A percentile compares a stretch with the other conserved stretches of the same genome.
phyloP scores from a whole-genome alignment of 1,140 invertebrate species.

The Halyomorpha halys region DNA sequence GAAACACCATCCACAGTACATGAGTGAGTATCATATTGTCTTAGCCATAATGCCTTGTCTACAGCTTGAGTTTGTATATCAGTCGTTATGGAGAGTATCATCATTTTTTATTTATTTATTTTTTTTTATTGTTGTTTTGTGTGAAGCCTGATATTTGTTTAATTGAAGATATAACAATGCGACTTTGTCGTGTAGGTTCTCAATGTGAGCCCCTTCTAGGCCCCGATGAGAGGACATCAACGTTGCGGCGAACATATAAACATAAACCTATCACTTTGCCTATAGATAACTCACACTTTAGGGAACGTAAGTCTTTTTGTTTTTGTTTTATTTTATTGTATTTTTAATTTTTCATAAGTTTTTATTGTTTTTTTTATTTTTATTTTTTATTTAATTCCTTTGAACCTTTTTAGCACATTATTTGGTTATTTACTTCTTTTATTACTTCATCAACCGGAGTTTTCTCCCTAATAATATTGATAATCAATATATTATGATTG shows the following conservation, averaged over 20 bases:
- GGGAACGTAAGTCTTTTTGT: slow-evolving; percentile 38
- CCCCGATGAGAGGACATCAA: slow-evolving; percentile 33
- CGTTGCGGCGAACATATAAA: slow-evolving; percentile 42
- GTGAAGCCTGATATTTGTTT: neutral
- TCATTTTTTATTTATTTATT: neutral
- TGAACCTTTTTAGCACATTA: neutral
- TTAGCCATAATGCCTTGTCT: too few relatives aligned
- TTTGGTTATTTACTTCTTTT: too few relatives aligned
- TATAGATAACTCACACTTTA: slow-evolving; percentile 37
- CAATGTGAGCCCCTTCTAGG: slow-evolving; percentile 31
- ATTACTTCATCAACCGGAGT: too few relatives aligned
- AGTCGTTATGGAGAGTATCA: neutral
- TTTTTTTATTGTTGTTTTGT: slow-evolving; percentile 11
- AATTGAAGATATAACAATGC: slow-evolving; percentile 27
- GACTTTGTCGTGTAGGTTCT: slow-evolving; percentile 31
- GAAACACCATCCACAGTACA: slow-evolving; percentile 18
- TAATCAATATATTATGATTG: too few relatives aligned
- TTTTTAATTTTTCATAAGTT: slow-evolving; percentile 21
- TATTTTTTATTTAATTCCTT: slow-evolving; percentile 17
- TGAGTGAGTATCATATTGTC: neutral
- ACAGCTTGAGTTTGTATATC: neutral
- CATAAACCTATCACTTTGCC: slow-evolving; percentile 52
- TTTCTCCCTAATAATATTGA: too few relatives aligned
- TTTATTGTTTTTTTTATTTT: neutral
- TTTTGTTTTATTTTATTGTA: slow-evolving; percentile 24